Evolutionary conservation across 2,888 invertebrate genomes (phyloP).

Genomic region (Schizotus pectinicornis): DNA sequence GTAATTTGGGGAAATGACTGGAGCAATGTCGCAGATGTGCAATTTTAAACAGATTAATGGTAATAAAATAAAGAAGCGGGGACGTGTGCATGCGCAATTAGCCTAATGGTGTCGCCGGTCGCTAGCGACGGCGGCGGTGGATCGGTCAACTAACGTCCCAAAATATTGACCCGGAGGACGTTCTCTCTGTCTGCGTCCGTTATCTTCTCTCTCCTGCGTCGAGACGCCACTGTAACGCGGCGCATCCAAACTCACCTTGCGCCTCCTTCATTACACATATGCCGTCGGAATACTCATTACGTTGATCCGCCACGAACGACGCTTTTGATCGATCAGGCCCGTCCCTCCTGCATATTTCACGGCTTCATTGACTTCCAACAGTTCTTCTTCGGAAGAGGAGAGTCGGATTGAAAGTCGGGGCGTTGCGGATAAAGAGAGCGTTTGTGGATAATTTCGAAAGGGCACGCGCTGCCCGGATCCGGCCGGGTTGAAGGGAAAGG

Average conservation of each 20-base stretch:
- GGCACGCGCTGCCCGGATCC: too few species aligned
- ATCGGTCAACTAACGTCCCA: conserved; percentile 44
- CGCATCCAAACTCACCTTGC: conserved; percentile 37
- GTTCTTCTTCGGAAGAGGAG: too few species aligned
- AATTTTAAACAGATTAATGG: conserved; percentile 43
- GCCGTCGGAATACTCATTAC: conserved; percentile 4
- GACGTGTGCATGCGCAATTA: conserved; percentile 45
- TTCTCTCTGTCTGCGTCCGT: conserved; percentile 30
- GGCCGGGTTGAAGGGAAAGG: neutral
- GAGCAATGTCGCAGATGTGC: conserved; percentile 44
- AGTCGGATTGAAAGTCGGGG: too few species aligned
- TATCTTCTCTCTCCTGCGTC: conserved; percentile 44
- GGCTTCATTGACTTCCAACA: too few species aligned
- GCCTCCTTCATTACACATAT: conserved; percentile 21
- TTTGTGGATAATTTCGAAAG: too few species aligned
- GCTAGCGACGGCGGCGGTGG: conserved; percentile 46
- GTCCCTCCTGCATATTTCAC: neutral
- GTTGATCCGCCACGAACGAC: neutral
- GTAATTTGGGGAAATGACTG: conserved; percentile 41
- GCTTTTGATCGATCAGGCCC: neutral
- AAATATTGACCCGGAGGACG: conserved; percentile 49
- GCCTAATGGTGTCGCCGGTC: conserved; percentile 39
- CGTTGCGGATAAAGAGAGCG: too few species aligned
- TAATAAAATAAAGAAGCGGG: conserved; percentile 38
- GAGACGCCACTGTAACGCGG: conserved; percentile 33